Evolutionary conservation across 2,113 vertebrate species (phyloP).

Genomic region (Passerina amoena): DNA sequence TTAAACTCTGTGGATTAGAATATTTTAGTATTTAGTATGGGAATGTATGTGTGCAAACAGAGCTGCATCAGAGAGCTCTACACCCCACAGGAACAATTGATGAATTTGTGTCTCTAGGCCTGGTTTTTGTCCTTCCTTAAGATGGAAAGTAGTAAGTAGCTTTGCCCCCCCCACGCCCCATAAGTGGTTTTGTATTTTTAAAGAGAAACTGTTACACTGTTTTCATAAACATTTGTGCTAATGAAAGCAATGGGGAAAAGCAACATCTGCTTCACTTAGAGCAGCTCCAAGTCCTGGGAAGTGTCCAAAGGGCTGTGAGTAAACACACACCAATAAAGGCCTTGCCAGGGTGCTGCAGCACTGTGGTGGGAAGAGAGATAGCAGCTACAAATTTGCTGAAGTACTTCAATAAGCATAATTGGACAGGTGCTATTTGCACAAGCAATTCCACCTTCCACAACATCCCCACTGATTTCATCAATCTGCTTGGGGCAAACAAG

Average conservation of each 20-base stretch:
- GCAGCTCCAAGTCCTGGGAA: not conserved
- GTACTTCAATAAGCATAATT: not conserved
- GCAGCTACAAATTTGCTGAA: not conserved
- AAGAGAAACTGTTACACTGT: not conserved
- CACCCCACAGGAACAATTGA: not conserved
- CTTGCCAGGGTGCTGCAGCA: not conserved
- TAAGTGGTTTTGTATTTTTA: not conserved
- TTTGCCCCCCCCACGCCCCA: not conserved
- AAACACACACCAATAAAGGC: not conserved
- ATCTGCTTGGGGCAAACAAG: not conserved
- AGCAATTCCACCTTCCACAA: not conserved
- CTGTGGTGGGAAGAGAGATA: not conserved
- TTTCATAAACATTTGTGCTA: not conserved
- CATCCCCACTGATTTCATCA: not conserved
- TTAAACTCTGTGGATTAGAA: not conserved
- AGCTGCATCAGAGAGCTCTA: not conserved
- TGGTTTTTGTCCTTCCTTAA: not conserved
- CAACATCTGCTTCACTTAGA: not conserved
- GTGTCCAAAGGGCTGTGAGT: not conserved
- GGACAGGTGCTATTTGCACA: not conserved
- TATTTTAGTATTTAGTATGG: not conserved
- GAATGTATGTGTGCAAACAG: not conserved
- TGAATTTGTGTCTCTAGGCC: not conserved
- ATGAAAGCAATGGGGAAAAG: not conserved
- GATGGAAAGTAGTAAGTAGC: not conserved